Base-by-base conservation (phyloP, 2,888 invertebrate species). In the Seladonia tumulorum region DNA sequence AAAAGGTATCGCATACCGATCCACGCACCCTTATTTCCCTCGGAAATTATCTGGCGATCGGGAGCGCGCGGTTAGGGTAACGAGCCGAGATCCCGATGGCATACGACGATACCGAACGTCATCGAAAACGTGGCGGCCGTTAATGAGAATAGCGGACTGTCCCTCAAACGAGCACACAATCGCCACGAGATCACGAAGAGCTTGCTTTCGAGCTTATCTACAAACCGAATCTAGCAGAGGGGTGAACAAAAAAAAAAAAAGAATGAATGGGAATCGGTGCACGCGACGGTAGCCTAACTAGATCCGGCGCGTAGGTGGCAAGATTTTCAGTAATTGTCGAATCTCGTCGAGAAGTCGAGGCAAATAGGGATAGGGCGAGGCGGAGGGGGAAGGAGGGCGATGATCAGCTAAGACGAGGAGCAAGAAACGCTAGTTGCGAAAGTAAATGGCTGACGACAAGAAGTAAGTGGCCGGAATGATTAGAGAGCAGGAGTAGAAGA, bases 401-500 rank as follows among this genome's bases (percentile, higher is more conserved):
- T 42, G 29, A 57, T 66, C 57, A 49, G 68, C 16, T 45, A 35
- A 72, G 70, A 63, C 42, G 74, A 57, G 77, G 81, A 77, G 79
- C 79, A 87, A 91, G 90, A 86, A 89, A 89, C 88, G 83, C 86
- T 83, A 90, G 91, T 91, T 89, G 91, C 83, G 85, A 91, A 92
- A 91, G 91, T 91, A 91, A 91, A 91, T 91, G 91, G 89, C 89
- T 91, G 87, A 89, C 87, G 88, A 91, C 86, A 90, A 89, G 91
- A 91, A 89, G 90, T 90, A 91, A 91, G 91, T 91, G 91, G 87
- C 88, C 79, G 90, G 89, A 90, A 91, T 91, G 92, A 92, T 91
- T 91, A 91, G 91, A 91, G 91, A 91, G 89, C 86, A 86, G 81
- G 78, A 81, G 90, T 86, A 82, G 91, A 90, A 89, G 91, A 91